A percentile compares a stretch with the other conserved stretches of the same genome.
These are phyloP conservation scores for Gambelia wislizenii DNA, from an alignment of 2,797 vertebrate species.

Conservation along the genomic window DNA sequence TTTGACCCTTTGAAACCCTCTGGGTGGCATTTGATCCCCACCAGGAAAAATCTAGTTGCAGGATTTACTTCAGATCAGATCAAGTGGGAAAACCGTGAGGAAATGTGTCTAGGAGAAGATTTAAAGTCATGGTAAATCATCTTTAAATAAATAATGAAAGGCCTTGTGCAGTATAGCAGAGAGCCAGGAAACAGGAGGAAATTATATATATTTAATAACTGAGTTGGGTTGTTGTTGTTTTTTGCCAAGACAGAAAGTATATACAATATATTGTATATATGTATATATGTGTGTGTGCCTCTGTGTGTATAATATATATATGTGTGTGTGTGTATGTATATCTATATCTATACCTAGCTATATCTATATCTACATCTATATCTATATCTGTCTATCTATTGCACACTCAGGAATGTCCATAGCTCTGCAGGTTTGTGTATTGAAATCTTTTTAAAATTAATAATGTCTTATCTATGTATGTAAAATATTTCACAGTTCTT, in stretches of 20 bases:
- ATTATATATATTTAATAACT: too few species aligned
- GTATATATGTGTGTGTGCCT: too few species aligned
- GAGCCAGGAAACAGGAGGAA: too few species aligned
- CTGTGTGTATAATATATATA: too few species aligned
- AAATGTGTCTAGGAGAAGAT: neutral
- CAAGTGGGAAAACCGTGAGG: neutral
- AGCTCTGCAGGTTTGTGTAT: neutral
- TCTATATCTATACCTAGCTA: too few species aligned
- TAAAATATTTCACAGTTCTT: neutral
- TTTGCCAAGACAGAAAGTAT: too few species aligned
- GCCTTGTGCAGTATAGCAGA: neutral
- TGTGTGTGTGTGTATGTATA: too few species aligned
- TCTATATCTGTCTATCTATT: too few species aligned
- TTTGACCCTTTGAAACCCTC: neutral
- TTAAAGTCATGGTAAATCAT: neutral
- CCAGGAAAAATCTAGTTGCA: neutral
- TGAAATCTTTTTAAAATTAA: neutral
- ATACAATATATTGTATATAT: too few species aligned
- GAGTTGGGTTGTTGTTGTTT: too few species aligned
- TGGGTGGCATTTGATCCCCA: neutral
- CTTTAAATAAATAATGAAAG: neutral
- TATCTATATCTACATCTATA: too few species aligned
- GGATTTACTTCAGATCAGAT: neutral
- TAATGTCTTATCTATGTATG: neutral
- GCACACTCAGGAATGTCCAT: neutral